These are phyloP conservation scores for Thymallus thymallus DNA, from an alignment of 2,113 vertebrate genomes.

Conservation along the genomic window DNA sequence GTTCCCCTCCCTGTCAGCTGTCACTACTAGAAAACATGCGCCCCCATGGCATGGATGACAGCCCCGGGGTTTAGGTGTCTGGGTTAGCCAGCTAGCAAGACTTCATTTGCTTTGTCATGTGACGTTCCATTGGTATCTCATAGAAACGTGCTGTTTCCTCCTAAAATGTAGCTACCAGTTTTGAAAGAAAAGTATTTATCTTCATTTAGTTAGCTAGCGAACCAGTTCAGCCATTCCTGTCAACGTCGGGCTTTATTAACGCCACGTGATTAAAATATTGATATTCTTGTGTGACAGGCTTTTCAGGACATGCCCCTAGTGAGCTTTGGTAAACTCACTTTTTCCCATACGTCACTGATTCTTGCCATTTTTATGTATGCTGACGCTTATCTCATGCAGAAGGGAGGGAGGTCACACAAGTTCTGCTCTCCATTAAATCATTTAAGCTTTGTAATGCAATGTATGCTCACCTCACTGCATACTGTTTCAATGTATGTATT, in stretches of 20 bases:
- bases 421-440: no score
- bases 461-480: no score
- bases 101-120: constrained; percentile 64
- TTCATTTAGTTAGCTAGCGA: neutral
- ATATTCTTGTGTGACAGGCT: constrained; percentile 69
- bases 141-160: neutral
- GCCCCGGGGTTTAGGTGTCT: constrained; percentile 18
- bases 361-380: no score
- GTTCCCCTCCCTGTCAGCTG: constrained; percentile 53
- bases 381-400: no score
- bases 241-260: constrained; percentile 16
- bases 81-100: constrained; percentile 45
- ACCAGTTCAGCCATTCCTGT: neutral
- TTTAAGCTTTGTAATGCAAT: no score
- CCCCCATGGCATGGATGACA: constrained; percentile 36
- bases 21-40: constrained; percentile 51
- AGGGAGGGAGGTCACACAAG: no score
- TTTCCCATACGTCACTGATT: constrained; percentile 19
- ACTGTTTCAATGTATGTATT: no score
- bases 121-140: neutral
- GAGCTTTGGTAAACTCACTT: constrained; percentile 5
- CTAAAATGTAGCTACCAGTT: neutral
- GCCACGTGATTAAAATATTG: constrained; percentile 30
- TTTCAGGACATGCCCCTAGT: constrained; percentile 50
- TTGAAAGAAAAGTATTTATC: neutral